phyloP scores from a whole-genome alignment of 1,140 invertebrate species.

The Diorhabda carinulata region DNA sequence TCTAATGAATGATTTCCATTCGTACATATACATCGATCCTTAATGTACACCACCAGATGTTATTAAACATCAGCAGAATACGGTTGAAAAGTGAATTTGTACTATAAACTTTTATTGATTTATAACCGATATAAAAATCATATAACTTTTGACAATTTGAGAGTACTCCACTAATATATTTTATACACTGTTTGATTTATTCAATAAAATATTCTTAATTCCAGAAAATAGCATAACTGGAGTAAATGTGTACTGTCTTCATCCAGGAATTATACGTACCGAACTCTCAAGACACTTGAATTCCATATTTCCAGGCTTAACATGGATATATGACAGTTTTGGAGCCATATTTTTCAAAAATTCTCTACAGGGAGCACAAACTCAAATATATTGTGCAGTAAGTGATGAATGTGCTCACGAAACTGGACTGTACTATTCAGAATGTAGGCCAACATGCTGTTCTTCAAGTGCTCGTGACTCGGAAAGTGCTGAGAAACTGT shows the following conservation, averaged over 20 bases:
- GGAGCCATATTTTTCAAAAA: conserved; percentile 56
- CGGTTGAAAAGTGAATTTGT: no score
- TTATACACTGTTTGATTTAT: no score
- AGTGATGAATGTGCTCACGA: conserved; percentile 62
- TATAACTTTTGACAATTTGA: not conserved
- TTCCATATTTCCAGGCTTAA: conserved; percentile 46
- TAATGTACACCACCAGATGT: no score
- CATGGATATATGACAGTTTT: conserved; percentile 37
- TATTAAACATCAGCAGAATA: no score
- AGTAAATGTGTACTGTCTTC: conserved; percentile 65
- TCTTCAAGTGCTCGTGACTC: conserved; percentile 50
- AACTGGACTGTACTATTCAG: conserved; percentile 60
- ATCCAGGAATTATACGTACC: conserved; percentile 71
- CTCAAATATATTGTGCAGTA: conserved; percentile 72
- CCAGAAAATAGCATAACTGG: conserved; percentile 49
- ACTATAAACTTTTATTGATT: no score
- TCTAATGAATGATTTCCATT: no score
- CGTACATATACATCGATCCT: no score
- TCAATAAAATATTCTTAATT: conserved; percentile 21
- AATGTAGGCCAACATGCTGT: conserved; percentile 53
- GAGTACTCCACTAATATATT: no score
- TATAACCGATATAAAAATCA: not conserved
- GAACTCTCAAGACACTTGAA: conserved; percentile 69
- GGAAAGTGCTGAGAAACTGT: conserved; percentile 64
- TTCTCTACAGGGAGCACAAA: conserved; percentile 70